Base-by-base conservation (phyloP, 2,113 vertebrate species). In the Pelusios castaneus region DNA sequence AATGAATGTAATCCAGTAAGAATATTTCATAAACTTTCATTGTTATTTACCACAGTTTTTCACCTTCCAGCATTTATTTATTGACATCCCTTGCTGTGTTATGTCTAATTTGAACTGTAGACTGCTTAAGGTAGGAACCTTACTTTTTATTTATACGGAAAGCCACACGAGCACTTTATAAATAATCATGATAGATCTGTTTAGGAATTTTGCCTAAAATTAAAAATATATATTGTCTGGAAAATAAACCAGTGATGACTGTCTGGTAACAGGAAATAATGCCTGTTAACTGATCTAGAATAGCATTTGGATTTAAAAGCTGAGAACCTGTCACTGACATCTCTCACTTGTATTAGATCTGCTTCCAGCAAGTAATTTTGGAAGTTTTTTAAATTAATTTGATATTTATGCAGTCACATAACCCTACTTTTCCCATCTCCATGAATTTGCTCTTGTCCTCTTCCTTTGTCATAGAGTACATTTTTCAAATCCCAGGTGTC, bases 381-480 rank as follows among this genome's bases (percentile, higher is more conserved):
- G 51, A 52, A 52, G 51, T 14, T 52, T 52, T 52, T 52, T 14
- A 16, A 16, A 52, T 52, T 52, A 51, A 21, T 31, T 41, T 92
- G 47, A 27, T 29, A 90, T 89, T 91, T 3, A 13, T 92, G 77
- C 58, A 2, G 2, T 24, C 27, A 54, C 5, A 51, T 13, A 8
- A 51, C 10, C 80, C 45, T n/a, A 77, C 34, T 94, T 92, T 88
- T 51, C 79, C 90, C 70, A 91, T 79, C 45, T 38, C 21, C 22
- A 80, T 22, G 19, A 92, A 88, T 89, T 88, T 70, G 91, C 84
- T 93, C 34, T 78, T 89, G 51, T 24, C 51, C 90, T 90, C 41
- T 91, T 47, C 47, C 6, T 47, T 80, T 22, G 47, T 80, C 93
- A 91, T 10, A 82, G 7, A 87, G 27, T 79, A 16, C 82, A n/a